Evolutionary conservation across 53 echinoderm and acorn worm genomes (phyloP), one percentile per base, ranked within the genome.

Genomic region (Hippasteria phrygiana): DNA sequence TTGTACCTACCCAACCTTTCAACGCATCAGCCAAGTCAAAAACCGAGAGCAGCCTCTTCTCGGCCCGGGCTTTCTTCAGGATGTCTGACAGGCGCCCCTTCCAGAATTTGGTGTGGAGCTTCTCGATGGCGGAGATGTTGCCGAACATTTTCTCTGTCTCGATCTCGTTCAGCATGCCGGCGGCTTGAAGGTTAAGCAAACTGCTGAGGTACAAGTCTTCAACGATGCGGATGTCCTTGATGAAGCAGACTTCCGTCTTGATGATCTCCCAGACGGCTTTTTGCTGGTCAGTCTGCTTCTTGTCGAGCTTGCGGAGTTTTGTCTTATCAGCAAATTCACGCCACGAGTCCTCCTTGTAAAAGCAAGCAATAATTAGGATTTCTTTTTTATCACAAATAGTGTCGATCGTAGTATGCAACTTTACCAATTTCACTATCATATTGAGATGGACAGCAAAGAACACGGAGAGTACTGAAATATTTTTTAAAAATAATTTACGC

Each of bases 221-320:
- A 35, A 96, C 91, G 74, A 98, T 91, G 65, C 95, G 94, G 71
- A 98, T 77, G 35, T 95, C 87, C 56, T 91, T 90, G 84, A 96
- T 94, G 75, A 88, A 98, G 12, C 53, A 71, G 12, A 78, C 93
- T 54, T 98, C 98, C 39, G 95, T 96, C 18, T 69, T 62, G 20
- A 95, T 59, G 66, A 95, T 92, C 73, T 96, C 95, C 95, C 98
- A 98, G 82, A 98, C 91, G 22, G 91, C 90, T 81, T 98, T 94
- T 76, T 95, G 95, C 41, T 94, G 94, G 31, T 95, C 94, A 18
- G 34, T 87, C n/a, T 89, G 88, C 43, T 86, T 91, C 90, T 94
- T 98, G 71, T 82, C 73, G 91, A 98, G 45, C 11, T 90, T 26
- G 10, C 43, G 29, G 7, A 54, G 35, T 33, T 80, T 74, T 32